phyloP scores from a whole-genome alignment of 2,888 invertebrate species.

The Drepanosiphum platanoidis region DNA sequence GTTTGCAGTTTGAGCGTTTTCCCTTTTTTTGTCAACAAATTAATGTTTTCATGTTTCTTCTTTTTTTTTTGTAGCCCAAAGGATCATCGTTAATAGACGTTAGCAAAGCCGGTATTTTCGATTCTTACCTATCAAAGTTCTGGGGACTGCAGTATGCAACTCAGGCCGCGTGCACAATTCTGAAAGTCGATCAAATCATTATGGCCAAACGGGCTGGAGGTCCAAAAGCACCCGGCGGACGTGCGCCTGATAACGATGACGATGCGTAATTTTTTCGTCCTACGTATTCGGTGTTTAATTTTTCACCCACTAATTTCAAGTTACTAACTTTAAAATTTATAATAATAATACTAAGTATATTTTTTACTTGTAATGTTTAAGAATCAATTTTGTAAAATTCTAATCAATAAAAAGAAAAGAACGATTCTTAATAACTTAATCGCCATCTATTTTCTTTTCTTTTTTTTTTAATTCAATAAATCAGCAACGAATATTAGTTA shows the following conservation, averaged over 20 bases:
- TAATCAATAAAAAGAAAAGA: conserved; percentile 57
- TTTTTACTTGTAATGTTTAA: conserved; percentile 51
- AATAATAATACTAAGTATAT: conserved; percentile 53
- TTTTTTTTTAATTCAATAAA: neutral
- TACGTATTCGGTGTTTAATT: conserved; percentile 1
- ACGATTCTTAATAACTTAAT: conserved; percentile 66
- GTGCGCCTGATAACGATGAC: conserved; percentile 76
- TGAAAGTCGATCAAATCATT: conserved; percentile 96
- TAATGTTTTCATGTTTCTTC: conserved; percentile 61
- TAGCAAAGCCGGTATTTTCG: conserved; percentile 80
- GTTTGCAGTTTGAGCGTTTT: conserved; percentile 61
- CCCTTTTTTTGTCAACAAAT: neutral
- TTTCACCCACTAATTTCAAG: conserved; percentile 43
- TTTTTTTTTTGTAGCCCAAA: conserved; percentile 68
- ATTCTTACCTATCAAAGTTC: conserved; percentile 85
- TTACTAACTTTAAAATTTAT: conserved; percentile 55
- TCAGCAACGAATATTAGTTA: neutral
- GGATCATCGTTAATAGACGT: conserved; percentile 79
- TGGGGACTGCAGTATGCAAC: conserved; percentile 98
- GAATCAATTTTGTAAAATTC: conserved; percentile 58
- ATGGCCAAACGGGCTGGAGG: conserved; percentile 98
- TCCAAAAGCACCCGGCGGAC: conserved; percentile 78
- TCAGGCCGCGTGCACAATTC: conserved; percentile 88
- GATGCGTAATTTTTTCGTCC: conserved; percentile 26
- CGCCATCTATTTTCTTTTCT: neutral